Conservation (phyloP, 2,797 vertebrate species). For the Lateolabrax maculatus region DNA sequence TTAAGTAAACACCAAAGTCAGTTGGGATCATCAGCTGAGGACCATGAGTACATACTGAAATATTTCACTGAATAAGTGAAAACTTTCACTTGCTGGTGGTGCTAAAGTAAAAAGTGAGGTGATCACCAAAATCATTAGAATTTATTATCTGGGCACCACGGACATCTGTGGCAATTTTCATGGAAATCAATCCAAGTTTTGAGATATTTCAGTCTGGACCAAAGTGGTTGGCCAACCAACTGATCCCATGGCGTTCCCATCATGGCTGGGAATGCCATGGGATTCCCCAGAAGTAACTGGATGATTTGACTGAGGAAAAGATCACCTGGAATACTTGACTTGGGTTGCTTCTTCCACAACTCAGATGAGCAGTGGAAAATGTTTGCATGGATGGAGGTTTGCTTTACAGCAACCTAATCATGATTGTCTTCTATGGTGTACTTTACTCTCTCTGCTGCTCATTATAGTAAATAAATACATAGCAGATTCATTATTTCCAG, state of each 20-base stretch:
- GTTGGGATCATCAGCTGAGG: too few species aligned
- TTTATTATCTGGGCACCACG: too few species aligned
- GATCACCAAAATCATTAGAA: too few species aligned
- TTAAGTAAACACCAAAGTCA: too few species aligned
- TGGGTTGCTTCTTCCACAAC: neutral
- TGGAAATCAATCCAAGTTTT: too few species aligned
- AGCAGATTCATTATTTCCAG: neutral
- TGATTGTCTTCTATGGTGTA: neutral
- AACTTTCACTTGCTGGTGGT: too few species aligned
- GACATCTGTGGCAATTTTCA: too few species aligned
- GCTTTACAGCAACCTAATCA: constrained; percentile 2
- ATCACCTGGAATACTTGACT: neutral
- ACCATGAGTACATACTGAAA: too few species aligned
- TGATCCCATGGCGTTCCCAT: neutral
- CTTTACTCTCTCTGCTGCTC: neutral
- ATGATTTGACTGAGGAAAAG: neutral
- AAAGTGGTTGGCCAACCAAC: too few species aligned
- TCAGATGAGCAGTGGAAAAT: neutral
- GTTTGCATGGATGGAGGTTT: neutral
- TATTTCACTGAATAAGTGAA: too few species aligned
- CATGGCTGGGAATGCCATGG: neutral
- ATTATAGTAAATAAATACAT: neutral
- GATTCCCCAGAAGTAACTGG: neutral
- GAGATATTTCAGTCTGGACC: too few species aligned
- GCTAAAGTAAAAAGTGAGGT: too few species aligned